phyloP scores from a whole-genome alignment of 2,888 invertebrate genomes.

The Drosophila engyochracea region DNA sequence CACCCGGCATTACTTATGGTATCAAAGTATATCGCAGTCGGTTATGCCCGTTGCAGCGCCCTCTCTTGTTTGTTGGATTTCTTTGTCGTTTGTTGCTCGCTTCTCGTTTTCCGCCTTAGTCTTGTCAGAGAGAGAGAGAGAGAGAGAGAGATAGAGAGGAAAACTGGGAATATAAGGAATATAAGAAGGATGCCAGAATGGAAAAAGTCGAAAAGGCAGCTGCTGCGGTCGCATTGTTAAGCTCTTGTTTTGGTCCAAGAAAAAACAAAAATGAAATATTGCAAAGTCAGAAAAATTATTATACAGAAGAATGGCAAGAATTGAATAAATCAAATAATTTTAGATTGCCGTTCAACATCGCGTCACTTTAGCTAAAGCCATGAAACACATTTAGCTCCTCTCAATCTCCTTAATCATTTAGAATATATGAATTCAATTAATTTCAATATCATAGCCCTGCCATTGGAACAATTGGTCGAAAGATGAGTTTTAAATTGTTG shows the following conservation, averaged over 20 bases:
- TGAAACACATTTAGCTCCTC: slow-evolving; percentile 11
- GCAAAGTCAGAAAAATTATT: slow-evolving; percentile 44
- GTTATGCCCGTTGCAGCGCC: background rate
- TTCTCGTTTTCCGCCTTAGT: slow-evolving; percentile 14
- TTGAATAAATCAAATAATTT: slow-evolving; percentile 51
- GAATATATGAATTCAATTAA: background rate
- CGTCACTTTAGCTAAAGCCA: slow-evolving; percentile 26
- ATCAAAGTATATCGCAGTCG: background rate
- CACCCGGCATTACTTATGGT: background rate
- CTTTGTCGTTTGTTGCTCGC: slow-evolving; percentile 13
- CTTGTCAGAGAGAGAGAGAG: slow-evolving; percentile 14
- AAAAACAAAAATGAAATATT: slow-evolving; percentile 29
- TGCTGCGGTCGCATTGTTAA: slow-evolving; percentile 42
- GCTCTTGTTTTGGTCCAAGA: slow-evolving; percentile 41
- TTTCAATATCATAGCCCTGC: too few relatives aligned
- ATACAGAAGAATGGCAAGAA: slow-evolving; percentile 16
- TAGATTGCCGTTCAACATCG: slow-evolving; percentile 16
- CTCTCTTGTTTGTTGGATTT: background rate
- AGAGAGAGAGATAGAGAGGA: slow-evolving; percentile 6
- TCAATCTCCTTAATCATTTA: background rate
- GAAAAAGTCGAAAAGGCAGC: slow-evolving; percentile 28
- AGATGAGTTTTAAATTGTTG: too few relatives aligned
- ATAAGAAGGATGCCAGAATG: background rate
- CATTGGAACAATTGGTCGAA: too few relatives aligned
- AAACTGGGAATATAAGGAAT: slow-evolving; percentile 12